Conservation (phyloP, 2,888 invertebrate species). For the Papilio demoleus region DNA sequence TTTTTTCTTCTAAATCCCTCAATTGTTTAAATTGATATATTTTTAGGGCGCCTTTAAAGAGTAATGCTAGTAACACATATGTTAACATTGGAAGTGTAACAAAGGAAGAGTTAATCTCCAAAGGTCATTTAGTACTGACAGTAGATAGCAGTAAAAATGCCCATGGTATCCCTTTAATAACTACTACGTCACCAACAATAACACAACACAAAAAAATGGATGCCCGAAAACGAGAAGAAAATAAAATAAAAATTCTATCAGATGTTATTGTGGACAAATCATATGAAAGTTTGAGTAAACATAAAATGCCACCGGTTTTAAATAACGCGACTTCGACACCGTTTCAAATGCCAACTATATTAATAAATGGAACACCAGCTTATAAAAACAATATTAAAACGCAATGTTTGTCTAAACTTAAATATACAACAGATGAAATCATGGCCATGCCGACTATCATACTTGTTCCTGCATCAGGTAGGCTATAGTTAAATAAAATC, state of each 20-base stretch:
- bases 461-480: slow-evolving; percentile 71
- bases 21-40: too few relatives aligned
- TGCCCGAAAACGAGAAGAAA: slow-evolving; percentile 53
- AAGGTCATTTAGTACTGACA: slow-evolving; percentile 29
- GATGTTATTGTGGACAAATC: slow-evolving; percentile 69
- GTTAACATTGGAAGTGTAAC: slow-evolving; percentile 39
- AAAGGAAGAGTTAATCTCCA: slow-evolving; percentile 31
- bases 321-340: slow-evolving; percentile 66
- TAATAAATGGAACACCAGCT: slow-evolving; percentile 73
- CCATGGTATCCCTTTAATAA: slow-evolving; percentile 21
- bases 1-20: too few relatives aligned
- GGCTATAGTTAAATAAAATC: slow-evolving; percentile 10
- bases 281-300: slow-evolving; percentile 47
- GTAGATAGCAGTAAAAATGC: slow-evolving; percentile 23
- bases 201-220: slow-evolving; percentile 33
- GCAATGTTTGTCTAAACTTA: slow-evolving; percentile 47
- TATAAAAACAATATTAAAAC: slow-evolving; percentile 55
- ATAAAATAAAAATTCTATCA: slow-evolving; percentile 72
- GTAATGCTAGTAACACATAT: slow-evolving; percentile 5
- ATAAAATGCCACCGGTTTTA: slow-evolving; percentile 51
- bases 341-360: slow-evolving; percentile 66
- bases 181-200: slow-evolving; percentile 13
- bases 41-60: slow-evolving; percentile 44
- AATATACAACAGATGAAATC: slow-evolving; percentile 74
- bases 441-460: slow-evolving; percentile 83